Evolutionary conservation across 2,888 invertebrate genomes (phyloP).

Genomic region (Anoplius nigerrimus): DNA sequence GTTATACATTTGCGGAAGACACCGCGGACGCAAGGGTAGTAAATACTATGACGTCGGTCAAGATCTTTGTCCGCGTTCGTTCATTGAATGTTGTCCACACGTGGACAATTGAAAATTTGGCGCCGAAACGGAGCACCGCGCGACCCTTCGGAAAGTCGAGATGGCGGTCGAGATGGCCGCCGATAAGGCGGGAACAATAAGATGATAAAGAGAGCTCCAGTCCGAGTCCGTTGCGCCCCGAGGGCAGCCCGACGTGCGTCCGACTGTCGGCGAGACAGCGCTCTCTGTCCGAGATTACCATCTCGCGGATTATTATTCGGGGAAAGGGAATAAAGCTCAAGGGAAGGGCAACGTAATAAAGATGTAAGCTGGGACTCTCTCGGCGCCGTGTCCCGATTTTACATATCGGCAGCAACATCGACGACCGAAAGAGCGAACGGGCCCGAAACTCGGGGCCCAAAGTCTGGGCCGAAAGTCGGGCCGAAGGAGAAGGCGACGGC

Average conservation of each 20-base stretch:
- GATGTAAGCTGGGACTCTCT: not conserved
- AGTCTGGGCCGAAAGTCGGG: too few relatives aligned
- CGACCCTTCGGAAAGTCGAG: slow-evolving; percentile 19
- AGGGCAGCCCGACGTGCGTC: slow-evolving; percentile 24
- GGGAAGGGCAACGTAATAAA: slow-evolving; percentile 28
- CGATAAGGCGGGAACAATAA: slow-evolving; percentile 42
- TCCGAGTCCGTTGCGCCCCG: slow-evolving; percentile 21
- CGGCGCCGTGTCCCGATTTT: too few relatives aligned
- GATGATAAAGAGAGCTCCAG: slow-evolving; percentile 43
- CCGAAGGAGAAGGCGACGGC: too few relatives aligned
- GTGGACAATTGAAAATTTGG: slow-evolving; percentile 38
- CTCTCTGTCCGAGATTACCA: slow-evolving; percentile 34
- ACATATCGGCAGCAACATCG: too few relatives aligned
- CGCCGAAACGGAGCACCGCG: slow-evolving; percentile 29
- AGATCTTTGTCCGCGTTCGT: slow-evolving; percentile 28
- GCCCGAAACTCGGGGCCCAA: too few relatives aligned
- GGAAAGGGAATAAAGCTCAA: slow-evolving; percentile 23
- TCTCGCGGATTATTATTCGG: slow-evolving; percentile 47
- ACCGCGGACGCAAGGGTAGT: too few relatives aligned
- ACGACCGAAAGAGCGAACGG: too few relatives aligned
- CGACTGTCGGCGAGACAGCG: slow-evolving; percentile 38
- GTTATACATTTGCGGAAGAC: too few relatives aligned
- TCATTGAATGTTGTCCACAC: slow-evolving; percentile 34
- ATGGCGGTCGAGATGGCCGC: slow-evolving; percentile 36
- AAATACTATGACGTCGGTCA: too few relatives aligned